Conservation (phyloP, 2,797 vertebrate genomes). For the Sphenodon punctatus region DNA sequence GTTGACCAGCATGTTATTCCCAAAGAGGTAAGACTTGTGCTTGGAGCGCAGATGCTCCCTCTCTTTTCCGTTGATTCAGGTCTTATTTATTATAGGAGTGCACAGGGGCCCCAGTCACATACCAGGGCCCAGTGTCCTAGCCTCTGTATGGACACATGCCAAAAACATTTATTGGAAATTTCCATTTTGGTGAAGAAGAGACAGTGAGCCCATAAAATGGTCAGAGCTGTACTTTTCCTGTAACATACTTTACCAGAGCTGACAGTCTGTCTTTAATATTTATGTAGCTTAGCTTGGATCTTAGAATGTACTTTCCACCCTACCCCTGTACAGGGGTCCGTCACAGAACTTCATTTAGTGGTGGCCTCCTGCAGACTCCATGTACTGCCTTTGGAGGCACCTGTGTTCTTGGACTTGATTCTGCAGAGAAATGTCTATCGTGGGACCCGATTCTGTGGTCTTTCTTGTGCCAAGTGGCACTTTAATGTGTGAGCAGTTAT, state of each 20-base stretch:
- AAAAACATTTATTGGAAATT: too few relatives aligned
- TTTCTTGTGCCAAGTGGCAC: not conserved
- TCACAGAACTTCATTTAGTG: not conserved
- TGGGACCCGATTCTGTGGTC: not conserved
- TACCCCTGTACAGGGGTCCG: not conserved
- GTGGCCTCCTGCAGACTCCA: not conserved
- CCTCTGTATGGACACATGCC: too few relatives aligned
- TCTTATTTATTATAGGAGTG: not conserved
- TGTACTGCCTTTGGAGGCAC: not conserved
- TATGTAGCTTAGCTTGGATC: not conserved
- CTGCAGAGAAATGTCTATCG: not conserved
- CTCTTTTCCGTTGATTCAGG: not conserved
- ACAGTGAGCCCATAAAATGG: too few relatives aligned
- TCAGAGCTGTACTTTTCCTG: not conserved
- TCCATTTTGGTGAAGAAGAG: too few relatives aligned
- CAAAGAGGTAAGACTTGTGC: conserved; percentile 85
- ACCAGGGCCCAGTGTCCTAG: too few relatives aligned
- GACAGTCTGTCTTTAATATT: not conserved
- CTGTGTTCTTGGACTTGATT: not conserved
- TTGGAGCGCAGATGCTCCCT: not conserved
- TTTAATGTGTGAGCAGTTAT: not conserved
- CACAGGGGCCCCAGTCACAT: too few relatives aligned
- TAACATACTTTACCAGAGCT: not conserved
- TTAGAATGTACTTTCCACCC: not conserved
- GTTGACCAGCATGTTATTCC: conserved; percentile 90